Conservation (phyloP, 2,113 vertebrate genomes). For the Rafetus swinhoei region DNA sequence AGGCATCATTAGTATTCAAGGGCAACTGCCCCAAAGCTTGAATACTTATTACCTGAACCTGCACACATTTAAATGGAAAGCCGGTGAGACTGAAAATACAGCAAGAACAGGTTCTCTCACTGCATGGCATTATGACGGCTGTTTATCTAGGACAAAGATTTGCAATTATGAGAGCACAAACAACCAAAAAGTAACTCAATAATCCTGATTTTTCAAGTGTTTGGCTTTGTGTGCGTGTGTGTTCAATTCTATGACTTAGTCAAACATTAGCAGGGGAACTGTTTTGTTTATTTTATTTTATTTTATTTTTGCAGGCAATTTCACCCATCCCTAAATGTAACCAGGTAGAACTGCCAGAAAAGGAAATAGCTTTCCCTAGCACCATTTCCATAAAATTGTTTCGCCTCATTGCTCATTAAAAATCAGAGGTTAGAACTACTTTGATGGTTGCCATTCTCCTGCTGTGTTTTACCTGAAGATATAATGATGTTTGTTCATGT, state of each 20-base stretch:
- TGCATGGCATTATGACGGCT: not conserved
- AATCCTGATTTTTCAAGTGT: too few species aligned
- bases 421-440: not conserved
- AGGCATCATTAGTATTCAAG: not conserved
- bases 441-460: not conserved
- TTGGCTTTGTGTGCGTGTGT: too few species aligned
- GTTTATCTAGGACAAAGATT: not conserved
- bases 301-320: not conserved
- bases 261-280: too few species aligned
- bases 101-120: not conserved
- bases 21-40: not conserved
- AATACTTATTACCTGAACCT: not conserved
- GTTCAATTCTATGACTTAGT: too few species aligned
- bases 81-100: not conserved
- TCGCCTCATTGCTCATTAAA: not conserved
- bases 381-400: not conserved
- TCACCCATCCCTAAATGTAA: not conserved
- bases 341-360: not conserved
- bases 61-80: not conserved
- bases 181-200: not conserved
- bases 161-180: not conserved
- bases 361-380: not conserved
- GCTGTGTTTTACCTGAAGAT: not conserved
- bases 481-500: too few species aligned
- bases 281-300: too few species aligned